Percentiles rank a stretch among this genome's conserved stretches.
Evolutionary conservation across 2,888 invertebrate species (phyloP).

Genomic region (Agrypnus murinus): DNA sequence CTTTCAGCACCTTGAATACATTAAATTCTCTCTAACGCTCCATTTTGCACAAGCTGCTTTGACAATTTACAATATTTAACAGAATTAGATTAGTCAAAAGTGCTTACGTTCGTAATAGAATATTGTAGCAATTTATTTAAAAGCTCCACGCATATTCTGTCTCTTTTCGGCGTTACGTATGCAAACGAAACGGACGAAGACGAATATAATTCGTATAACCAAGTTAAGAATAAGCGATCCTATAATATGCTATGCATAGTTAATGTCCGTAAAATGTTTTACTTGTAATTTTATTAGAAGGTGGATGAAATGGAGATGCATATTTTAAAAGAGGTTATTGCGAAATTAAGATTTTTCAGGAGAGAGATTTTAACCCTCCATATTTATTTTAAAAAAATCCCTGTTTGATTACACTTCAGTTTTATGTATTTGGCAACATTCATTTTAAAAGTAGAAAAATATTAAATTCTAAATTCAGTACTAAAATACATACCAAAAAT

Average conservation of each 20-base stretch:
- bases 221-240: constrained; percentile 58
- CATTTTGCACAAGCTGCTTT: constrained; percentile 41
- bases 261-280: constrained; percentile 67
- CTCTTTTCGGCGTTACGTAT: constrained; percentile 42
- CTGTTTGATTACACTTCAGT: too few species aligned
- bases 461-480: too few species aligned
- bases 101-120: constrained; percentile 59
- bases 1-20: constrained; percentile 34
- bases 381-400: background rate
- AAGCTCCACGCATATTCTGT: constrained; percentile 51
- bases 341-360: constrained; percentile 36
- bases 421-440: too few species aligned
- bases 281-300: constrained; percentile 65
- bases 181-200: constrained; percentile 33
- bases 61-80: constrained; percentile 58
- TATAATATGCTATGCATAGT: constrained; percentile 67
- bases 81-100: constrained; percentile 61
- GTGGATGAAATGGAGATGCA: constrained; percentile 45
- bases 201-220: constrained; percentile 48
- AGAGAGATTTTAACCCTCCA: background rate
- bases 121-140: constrained; percentile 60
- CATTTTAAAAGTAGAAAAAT: too few species aligned
- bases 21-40: constrained; percentile 39
- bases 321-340: constrained; percentile 42
- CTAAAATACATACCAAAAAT: too few species aligned